Evolutionary conservation across 2,113 vertebrate species (phyloP).

Genomic region (Xyrauchen texanus): DNA sequence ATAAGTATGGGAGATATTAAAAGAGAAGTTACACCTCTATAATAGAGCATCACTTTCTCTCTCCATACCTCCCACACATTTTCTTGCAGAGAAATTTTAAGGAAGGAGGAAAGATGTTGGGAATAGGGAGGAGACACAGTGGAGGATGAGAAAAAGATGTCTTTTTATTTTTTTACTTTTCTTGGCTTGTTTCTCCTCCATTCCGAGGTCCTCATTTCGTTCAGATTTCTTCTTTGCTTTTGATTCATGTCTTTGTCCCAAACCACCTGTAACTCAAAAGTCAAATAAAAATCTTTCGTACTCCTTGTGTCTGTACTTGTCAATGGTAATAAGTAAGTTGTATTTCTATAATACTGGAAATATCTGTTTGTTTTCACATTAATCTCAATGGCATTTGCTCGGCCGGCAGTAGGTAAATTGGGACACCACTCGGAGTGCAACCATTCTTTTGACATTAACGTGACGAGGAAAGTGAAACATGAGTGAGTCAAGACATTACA

Average conservation of each 20-base stretch:
- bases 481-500: too few species aligned
- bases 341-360: too few species aligned
- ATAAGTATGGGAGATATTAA: background rate
- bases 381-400: too few species aligned
- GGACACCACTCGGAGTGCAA: too few species aligned
- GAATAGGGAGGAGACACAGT: conserved; percentile 9
- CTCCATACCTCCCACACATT: background rate
- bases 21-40: conserved; percentile 6
- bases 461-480: too few species aligned
- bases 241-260: conserved; percentile 29
- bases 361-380: too few species aligned
- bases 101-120: conserved; percentile 1
- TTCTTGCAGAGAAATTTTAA: background rate
- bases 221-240: conserved; percentile 54
- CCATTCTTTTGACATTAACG: too few species aligned
- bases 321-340: background rate
- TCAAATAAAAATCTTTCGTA: conserved; percentile 71
- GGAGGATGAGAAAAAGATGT: conserved; percentile 60
- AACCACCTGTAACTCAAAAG: conserved; percentile 66
- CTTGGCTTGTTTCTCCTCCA: conserved; percentile 56
- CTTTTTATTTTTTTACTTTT: conserved; percentile 62
- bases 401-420: too few species aligned
- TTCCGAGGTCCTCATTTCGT: conserved; percentile 40
- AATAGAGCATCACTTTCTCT: conserved; percentile 17
- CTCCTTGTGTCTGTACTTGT: conserved; percentile 47